Percentiles rank a stretch among this genome's conserved stretches.
Evolutionary conservation across 1,140 invertebrate genomes (phyloP).

Genomic region (Coenobita brevimanus): DNA sequence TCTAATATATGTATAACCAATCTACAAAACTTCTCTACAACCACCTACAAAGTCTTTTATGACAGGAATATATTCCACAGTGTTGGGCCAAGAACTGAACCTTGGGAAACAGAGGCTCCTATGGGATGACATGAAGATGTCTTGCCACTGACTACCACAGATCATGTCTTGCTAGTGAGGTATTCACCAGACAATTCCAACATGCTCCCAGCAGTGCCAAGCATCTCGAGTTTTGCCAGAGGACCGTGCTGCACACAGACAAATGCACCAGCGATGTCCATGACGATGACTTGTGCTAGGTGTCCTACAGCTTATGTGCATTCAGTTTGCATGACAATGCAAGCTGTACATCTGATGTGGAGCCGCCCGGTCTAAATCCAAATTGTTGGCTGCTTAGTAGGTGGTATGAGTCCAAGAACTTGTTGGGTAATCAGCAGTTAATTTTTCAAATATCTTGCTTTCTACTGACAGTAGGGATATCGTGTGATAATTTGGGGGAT

Average conservation of each 20-base stretch:
- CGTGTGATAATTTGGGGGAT: neutral
- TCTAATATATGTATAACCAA: too few relatives aligned
- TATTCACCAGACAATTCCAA: too few relatives aligned
- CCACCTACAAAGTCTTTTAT: too few relatives aligned
- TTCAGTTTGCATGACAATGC: too few relatives aligned
- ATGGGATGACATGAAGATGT: neutral
- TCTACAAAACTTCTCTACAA: too few relatives aligned
- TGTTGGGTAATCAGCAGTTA: neutral
- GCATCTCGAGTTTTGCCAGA: too few relatives aligned
- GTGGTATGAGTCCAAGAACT: neutral
- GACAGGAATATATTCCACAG: too few relatives aligned
- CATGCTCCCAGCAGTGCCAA: too few relatives aligned
- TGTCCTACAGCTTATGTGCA: neutral
- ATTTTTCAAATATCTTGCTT: too few relatives aligned
- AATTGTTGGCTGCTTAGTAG: neutral
- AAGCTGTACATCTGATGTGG: constrained; percentile 28
- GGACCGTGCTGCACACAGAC: too few relatives aligned
- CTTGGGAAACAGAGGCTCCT: neutral
- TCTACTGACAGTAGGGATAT: neutral
- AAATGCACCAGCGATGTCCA: neutral
- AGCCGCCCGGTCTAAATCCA: neutral
- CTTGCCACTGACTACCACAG: neutral
- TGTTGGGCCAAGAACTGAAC: too few relatives aligned
- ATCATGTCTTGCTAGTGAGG: neutral
- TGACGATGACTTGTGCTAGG: neutral